phyloP scores from a whole-genome alignment of 2,113 vertebrate genomes.

The Ictalurus furcatus region DNA sequence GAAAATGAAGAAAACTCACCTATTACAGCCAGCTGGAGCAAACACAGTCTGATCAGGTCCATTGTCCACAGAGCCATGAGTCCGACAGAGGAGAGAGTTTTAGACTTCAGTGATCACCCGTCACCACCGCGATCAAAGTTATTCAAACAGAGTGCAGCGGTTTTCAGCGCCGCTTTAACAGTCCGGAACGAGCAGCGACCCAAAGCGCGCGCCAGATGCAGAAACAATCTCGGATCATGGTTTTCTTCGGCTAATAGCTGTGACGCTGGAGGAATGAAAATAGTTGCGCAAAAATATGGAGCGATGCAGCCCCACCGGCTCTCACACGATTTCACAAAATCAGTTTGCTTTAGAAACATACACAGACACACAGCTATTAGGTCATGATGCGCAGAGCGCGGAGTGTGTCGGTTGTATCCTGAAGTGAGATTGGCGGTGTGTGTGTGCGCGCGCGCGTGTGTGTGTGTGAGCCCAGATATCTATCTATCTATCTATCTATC shows the following conservation, averaged over 20 bases:
- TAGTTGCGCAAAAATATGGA: slow-evolving; percentile 32
- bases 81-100: slow-evolving; percentile 39
- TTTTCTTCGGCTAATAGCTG: slow-evolving; percentile 30
- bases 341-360: background rate
- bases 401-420: slow-evolving; percentile 8
- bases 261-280: slow-evolving; percentile 34
- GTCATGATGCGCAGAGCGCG: background rate
- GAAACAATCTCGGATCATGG: slow-evolving; percentile 39
- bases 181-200: slow-evolving; percentile 42
- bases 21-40: slow-evolving; percentile 53
- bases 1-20: slow-evolving; percentile 43
- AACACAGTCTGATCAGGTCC: slow-evolving; percentile 52
- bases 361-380: background rate
- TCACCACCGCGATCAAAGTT: slow-evolving; percentile 52
- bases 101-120: slow-evolving; percentile 44
- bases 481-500: slow-evolving; percentile 6
- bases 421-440: background rate
- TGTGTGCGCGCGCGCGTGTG: background rate
- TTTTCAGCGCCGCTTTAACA: slow-evolving; percentile 45
- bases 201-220: slow-evolving; percentile 38
- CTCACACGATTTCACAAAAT: slow-evolving; percentile 2
- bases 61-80: slow-evolving; percentile 50
- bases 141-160: slow-evolving; percentile 30
- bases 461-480: background rate
- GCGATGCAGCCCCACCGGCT: background rate